These are phyloP conservation scores for Mythimna pallens DNA, from an alignment of 2,888 invertebrate genomes.

Conservation along the genomic window DNA sequence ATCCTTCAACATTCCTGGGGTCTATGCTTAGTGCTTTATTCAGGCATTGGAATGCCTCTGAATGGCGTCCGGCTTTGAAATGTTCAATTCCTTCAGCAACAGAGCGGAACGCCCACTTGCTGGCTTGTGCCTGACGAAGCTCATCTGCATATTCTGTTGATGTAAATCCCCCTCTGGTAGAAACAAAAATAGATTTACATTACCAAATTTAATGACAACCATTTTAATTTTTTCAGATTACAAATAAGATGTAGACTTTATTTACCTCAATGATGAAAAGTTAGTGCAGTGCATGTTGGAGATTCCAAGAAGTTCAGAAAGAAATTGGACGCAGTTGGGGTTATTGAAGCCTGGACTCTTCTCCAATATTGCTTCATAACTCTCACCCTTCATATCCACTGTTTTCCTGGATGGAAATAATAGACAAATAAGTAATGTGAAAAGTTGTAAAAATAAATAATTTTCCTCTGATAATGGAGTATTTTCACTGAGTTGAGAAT, in stretches of 20 bases:
- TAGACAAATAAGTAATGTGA: conserved; percentile 65
- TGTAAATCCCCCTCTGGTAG: conserved; percentile 93
- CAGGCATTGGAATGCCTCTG: conserved; percentile 98
- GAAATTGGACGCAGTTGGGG: conserved; percentile 96
- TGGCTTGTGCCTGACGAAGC: conserved; percentile 96
- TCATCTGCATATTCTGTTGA: conserved; percentile 95
- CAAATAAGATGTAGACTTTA: neutral
- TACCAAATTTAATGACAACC: neutral
- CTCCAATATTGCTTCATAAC: conserved; percentile 95
- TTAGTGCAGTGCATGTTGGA: conserved; percentile 93
- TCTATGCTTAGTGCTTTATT: conserved; percentile 98
- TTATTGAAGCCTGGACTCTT: conserved; percentile 96
- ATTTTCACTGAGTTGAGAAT: conserved; percentile 71
- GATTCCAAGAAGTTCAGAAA: conserved; percentile 94
- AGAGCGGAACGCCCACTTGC: conserved; percentile 97
- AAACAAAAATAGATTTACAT: conserved; percentile 8
- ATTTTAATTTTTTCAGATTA: neutral
- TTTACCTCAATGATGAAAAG: conserved; percentile 93
- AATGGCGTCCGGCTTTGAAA: conserved; percentile 97
- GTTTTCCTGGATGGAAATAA: conserved; percentile 92
- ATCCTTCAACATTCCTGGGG: conserved; percentile 97
- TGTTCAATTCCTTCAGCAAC: conserved; percentile 99
- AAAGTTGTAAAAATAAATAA: conserved; percentile 65
- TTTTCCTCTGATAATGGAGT: conserved; percentile 74
- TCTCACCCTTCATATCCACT: conserved; percentile 94